phyloP scores from a whole-genome alignment of 2,113 vertebrate species.

The Ovis aries region DNA sequence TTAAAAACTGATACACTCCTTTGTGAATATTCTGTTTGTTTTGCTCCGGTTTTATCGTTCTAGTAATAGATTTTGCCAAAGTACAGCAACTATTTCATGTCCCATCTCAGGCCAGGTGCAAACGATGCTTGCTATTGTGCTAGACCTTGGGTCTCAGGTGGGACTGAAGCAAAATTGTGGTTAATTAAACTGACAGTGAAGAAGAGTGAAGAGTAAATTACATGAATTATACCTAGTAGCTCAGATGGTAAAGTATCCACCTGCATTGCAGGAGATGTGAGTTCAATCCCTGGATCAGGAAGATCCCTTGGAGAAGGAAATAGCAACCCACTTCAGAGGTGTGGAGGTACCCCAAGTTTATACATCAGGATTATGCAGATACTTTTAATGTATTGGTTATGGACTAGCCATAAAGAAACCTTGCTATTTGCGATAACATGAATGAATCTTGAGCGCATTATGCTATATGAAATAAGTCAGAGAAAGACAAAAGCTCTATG shows the following conservation, averaged over 20 bases:
- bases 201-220: background rate
- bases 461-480: background rate
- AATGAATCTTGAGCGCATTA: background rate
- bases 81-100: background rate
- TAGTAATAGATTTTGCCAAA: background rate
- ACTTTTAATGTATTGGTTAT: background rate
- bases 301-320: background rate
- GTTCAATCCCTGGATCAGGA: background rate
- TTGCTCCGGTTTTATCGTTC: background rate
- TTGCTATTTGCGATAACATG: background rate
- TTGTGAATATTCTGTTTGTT: background rate
- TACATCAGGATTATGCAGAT: background rate
- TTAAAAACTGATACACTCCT: background rate
- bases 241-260: background rate
- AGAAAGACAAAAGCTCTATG: background rate
- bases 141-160: background rate
- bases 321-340: background rate
- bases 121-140: background rate
- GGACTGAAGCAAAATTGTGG: background rate
- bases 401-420: background rate
- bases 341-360: background rate
- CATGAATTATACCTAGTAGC: background rate
- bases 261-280: background rate
- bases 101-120: background rate
- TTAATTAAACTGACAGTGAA: background rate